Base-by-base conservation (phyloP, 2,797 vertebrate genomes). In the Leptoclinus maculatus region DNA sequence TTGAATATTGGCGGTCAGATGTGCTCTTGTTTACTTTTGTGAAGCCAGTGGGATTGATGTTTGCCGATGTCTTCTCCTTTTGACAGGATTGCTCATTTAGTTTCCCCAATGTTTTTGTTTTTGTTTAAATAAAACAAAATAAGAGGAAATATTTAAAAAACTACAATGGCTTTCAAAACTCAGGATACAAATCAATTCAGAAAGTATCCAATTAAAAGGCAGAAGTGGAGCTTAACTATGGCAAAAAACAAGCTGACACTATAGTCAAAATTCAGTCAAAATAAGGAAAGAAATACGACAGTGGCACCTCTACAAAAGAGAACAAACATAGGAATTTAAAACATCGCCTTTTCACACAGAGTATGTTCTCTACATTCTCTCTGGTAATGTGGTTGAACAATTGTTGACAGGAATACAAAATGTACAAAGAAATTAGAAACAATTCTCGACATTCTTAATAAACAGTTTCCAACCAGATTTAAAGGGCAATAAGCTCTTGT, bases 131-230 rank as follows among this genome's bases (percentile, higher is more conserved):
- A 51, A 41, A 69, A 64, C 2, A 41, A 41, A 65, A 53, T 11
- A 1, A 45, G 25, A 25, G 3, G 8, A 25, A 38, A 45, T 11
- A 36, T 45, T n/a, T 14, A 6, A 25, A 29, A 51, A 41, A 53
- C 32, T 2, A 23, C 34, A 59, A 65, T 23, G 14, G 7, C 29
- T 56, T 67, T 47, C 41, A 38, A 29, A 76, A 72, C 16, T 0
- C 11, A 19, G 29, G 43, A 21, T 11, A 10, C 34, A 71, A 51
- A 38, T 41, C 23, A 32, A 54, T 23, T 66, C 47, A n/a, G 9
- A 70, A n/a, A 32, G 13, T 34, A 51, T 58, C 39, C 14, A 69
- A 53, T 62, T 73, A 66, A 65, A 45, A 75, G 36, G 41, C 45
- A 58, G 21, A 51, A 39, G 2, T 27, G 39, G 58, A 41, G 23